Conservation (phyloP, 2,113 vertebrate species). For the Cygnus atratus region DNA sequence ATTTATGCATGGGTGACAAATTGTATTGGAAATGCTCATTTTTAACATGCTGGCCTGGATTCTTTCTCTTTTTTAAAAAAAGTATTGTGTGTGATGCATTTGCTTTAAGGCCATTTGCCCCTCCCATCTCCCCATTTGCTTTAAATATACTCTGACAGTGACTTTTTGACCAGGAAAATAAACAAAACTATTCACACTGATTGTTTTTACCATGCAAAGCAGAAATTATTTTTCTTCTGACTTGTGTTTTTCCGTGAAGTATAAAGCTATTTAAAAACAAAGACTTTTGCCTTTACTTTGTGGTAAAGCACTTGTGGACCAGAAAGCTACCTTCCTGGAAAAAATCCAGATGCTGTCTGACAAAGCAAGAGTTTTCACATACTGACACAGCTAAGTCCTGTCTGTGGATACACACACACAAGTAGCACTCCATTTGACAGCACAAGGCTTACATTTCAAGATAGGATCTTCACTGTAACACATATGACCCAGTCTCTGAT, state of each 20-base stretch:
- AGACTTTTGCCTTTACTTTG: not conserved
- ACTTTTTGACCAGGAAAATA: constrained; percentile 79
- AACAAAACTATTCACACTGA: constrained; percentile 72
- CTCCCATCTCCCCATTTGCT: constrained; percentile 60
- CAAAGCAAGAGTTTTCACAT: not conserved
- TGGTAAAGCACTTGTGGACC: not conserved
- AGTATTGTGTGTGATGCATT: constrained; percentile 69
- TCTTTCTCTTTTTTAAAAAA: constrained; percentile 61
- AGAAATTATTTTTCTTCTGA: constrained; percentile 26
- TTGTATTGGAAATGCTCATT: constrained; percentile 92
- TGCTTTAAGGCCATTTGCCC: constrained; percentile 70
- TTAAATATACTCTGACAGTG: constrained; percentile 75
- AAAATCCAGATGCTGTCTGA: not conserved
- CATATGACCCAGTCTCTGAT: not conserved
- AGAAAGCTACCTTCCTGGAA: not conserved
- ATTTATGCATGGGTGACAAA: constrained; percentile 99
- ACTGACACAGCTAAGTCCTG: not conserved
- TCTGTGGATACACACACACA: not conserved
- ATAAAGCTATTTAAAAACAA: not conserved
- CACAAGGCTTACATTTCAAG: not conserved
- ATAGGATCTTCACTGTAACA: not conserved
- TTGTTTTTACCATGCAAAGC: constrained; percentile 61
- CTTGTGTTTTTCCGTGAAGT: not conserved
- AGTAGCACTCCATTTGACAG: not conserved
- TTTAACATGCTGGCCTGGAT: constrained; percentile 73